A percentile compares a stretch with the other conserved stretches of the same genome.
Conservation (phyloP, 2,888 invertebrate species). For the Uloborus plumipes region DNA sequence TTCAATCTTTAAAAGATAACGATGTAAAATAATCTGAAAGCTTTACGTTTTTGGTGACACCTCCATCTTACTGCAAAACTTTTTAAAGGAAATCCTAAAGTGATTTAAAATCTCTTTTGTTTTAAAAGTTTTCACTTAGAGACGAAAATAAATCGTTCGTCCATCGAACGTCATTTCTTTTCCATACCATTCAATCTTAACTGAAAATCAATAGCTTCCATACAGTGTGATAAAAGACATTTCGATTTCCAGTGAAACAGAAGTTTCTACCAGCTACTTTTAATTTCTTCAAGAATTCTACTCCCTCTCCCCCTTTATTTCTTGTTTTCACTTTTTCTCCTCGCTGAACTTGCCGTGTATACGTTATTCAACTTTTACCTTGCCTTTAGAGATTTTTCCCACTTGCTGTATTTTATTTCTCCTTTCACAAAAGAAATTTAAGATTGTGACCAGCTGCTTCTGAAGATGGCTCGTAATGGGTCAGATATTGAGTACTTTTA, state of each 20-base stretch:
- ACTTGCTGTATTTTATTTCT: constrained; percentile 12
- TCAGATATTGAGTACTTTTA: constrained; percentile 19
- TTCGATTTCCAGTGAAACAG: constrained; percentile 47
- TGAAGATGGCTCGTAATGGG: constrained; percentile 47
- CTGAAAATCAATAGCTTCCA: constrained; percentile 22
- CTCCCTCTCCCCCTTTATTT: constrained; percentile 1
- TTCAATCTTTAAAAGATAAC: too few species aligned
- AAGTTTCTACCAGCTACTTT: constrained; percentile 49
- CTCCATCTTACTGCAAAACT: too few species aligned
- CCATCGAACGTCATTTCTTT: too few species aligned
- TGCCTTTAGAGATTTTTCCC: constrained; percentile 18
- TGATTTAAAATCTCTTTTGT: too few species aligned
- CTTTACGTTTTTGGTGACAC: too few species aligned
- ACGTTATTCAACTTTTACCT: constrained; percentile 35
- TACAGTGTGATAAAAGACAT: constrained; percentile 25
- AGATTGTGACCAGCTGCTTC: constrained; percentile 37
- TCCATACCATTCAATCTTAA: too few species aligned
- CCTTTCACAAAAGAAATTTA: constrained; percentile 19
- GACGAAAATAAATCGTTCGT: too few species aligned
- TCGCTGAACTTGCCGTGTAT: constrained; percentile 30
- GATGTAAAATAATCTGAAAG: too few species aligned
- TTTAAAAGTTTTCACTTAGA: too few species aligned
- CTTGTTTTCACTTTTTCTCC: constrained; percentile 23
- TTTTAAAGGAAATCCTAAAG: too few species aligned
- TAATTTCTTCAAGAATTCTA: constrained; percentile 41